Evolutionary conservation across 2,888 invertebrate genomes (phyloP).

Genomic region (Drosophila helvetica): DNA sequence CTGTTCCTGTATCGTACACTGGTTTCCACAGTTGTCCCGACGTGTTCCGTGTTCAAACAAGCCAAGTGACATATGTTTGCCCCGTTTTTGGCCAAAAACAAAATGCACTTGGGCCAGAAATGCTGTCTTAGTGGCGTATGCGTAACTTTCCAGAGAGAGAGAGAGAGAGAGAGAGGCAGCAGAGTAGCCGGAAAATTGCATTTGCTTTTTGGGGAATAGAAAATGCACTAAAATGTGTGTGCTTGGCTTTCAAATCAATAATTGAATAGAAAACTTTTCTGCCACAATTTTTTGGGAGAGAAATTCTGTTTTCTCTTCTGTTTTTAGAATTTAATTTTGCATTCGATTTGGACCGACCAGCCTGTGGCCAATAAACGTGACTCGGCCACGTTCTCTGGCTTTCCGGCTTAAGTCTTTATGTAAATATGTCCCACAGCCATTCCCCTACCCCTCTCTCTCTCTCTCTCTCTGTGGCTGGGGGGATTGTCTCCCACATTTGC

Average conservation of each 20-base stretch:
- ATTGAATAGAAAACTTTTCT: constrained; percentile 20
- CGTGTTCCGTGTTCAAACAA: constrained; percentile 14
- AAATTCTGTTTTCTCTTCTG: constrained; percentile 3
- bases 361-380: constrained; percentile 72
- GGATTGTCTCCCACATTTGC: constrained; percentile 38
- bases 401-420: constrained; percentile 48
- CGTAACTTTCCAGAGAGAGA: constrained; percentile 26
- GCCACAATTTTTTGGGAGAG: not conserved
- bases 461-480: constrained; percentile 17
- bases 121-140: constrained; percentile 38
- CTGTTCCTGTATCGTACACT: not conserved
- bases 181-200: constrained; percentile 26
- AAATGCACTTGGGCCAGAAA: constrained; percentile 28
- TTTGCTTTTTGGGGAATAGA: constrained; percentile 10
- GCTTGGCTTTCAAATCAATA: constrained; percentile 34
- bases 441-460: not conserved
- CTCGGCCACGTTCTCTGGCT: constrained; percentile 63
- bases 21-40: constrained; percentile 19
- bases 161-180: no score
- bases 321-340: constrained; percentile 44
- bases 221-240: constrained; percentile 10
- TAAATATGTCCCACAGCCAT: constrained; percentile 17
- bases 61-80: constrained; percentile 37
- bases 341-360: constrained; percentile 43
- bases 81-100: constrained; percentile 31